A percentile compares a stretch with the other conserved stretches of the same genome.
Evolutionary conservation across 2,888 invertebrate genomes (phyloP).

Genomic region (Pandemis cinnamomeana): DNA sequence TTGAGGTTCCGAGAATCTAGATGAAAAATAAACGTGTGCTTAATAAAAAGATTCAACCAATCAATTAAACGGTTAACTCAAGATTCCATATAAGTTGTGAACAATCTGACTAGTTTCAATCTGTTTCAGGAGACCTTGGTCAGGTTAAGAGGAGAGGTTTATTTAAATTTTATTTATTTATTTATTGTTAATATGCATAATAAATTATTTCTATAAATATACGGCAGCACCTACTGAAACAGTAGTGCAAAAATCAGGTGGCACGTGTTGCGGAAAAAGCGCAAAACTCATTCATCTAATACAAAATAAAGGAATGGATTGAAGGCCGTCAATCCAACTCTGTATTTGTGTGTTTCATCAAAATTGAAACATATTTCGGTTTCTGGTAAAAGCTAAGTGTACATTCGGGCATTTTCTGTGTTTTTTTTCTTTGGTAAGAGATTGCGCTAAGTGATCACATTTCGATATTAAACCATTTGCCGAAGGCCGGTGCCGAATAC

Average conservation of each 20-base stretch:
- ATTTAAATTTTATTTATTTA: too few species aligned
- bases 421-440: constrained; percentile 80
- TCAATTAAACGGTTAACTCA: too few species aligned
- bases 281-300: constrained; percentile 40
- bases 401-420: constrained; percentile 73
- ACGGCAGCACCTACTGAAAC: constrained; percentile 8
- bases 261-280: constrained; percentile 27
- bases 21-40: constrained; percentile 9
- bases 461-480: constrained; percentile 85
- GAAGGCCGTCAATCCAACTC: constrained; percentile 70
- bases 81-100: too few species aligned
- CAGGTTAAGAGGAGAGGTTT: too few species aligned
- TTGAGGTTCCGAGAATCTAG: constrained; percentile 4
- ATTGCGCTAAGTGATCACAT: constrained; percentile 85
- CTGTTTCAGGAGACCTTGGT: too few species aligned
- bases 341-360: constrained; percentile 68
- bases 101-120: too few species aligned
- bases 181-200: too few species aligned
- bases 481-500: constrained; percentile 81
- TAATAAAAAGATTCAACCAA: too few species aligned
- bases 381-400: constrained; percentile 76
- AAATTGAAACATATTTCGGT: constrained; percentile 79
- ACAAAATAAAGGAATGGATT: constrained; percentile 61
- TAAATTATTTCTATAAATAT: background rate
- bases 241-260: constrained; percentile 3